Base-by-base conservation (phyloP, 2,888 invertebrate genomes). In the Sympetrum striolatum region DNA sequence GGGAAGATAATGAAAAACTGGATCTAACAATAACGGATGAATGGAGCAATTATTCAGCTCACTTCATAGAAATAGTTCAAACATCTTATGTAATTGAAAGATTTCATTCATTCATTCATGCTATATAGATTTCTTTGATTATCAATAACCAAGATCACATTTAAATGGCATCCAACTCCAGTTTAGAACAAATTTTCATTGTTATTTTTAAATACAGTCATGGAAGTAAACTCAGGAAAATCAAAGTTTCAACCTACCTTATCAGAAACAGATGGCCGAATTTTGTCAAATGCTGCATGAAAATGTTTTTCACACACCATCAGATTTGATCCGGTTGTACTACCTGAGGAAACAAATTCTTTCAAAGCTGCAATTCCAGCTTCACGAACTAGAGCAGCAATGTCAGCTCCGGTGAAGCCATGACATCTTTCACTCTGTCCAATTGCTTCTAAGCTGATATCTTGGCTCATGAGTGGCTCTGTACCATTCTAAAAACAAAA, bases 401-500 rank as follows among this genome's bases (percentile, higher is more conserved):
- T 94, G 95, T 99, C 99, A 0, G 99, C 99, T 31, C 99, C 99
- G 0, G 98, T 98, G 93, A 97, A 99, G 22, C 98, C 97, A 25
- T 97, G 96, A 92, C 96, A 96, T 91, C 95, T 94, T 8, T 96
- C 95, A 91, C 96, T 95, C 15, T 94, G 95, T 0, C 97, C 97
- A 80, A 99, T 94, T 5, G 95, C 94, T 92, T 95, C 95, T 91
- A 99, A 94, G 93, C 97, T 95, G 0, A 98, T 98, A 93, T 98
- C 98, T 0, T 95, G 94, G 0, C 96, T 96, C 90, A 99, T 93
- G 91, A 95, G 95, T 0, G 99, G 99, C 92, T 95, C 96, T 0
- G 96, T 97, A 25, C 98, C 97, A 93, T 97, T 96, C 97, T 97
- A 93, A 39, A 94, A 93, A 92, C 90, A 44, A 10, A 91, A 91